Conservation (phyloP, 2,888 invertebrate genomes). For the Maniola hyperantus region DNA sequence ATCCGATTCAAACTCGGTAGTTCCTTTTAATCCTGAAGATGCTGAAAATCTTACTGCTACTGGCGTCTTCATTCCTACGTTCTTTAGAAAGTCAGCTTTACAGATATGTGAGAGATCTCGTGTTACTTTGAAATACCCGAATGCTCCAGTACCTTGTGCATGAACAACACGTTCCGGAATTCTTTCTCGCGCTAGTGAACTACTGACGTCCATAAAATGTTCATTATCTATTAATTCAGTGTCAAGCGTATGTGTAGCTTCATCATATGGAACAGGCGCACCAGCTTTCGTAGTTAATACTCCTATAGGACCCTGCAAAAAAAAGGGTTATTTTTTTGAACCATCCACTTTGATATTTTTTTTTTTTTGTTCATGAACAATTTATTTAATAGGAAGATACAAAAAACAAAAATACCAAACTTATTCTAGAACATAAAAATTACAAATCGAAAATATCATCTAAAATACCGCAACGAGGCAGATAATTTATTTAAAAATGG, state of each 20-base stretch:
- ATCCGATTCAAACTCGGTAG: slow-evolving; percentile 78
- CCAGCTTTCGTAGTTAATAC: slow-evolving; percentile 89
- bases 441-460: no score
- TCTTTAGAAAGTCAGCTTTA: neutral
- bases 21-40: neutral
- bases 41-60: slow-evolving; percentile 1
- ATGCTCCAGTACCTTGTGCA: slow-evolving; percentile 5
- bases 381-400: no score
- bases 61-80: slow-evolving; percentile 2
- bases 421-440: no score
- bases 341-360: no score
- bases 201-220: slow-evolving; percentile 86
- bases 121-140: slow-evolving; percentile 5
- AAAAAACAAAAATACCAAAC: no score
- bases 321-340: neutral
- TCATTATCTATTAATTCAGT: slow-evolving; percentile 90
- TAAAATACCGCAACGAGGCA: no score
- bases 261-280: slow-evolving; percentile 87
- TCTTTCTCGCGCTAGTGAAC: slow-evolving; percentile 70
- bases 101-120: neutral
- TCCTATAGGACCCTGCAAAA: slow-evolving; percentile 72
- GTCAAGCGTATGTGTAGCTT: slow-evolving; percentile 89
- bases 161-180: slow-evolving; percentile 4
- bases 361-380: no score
- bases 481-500: no score